Conservation (phyloP, 1,140 invertebrate species). For the Papilio helenus region DNA sequence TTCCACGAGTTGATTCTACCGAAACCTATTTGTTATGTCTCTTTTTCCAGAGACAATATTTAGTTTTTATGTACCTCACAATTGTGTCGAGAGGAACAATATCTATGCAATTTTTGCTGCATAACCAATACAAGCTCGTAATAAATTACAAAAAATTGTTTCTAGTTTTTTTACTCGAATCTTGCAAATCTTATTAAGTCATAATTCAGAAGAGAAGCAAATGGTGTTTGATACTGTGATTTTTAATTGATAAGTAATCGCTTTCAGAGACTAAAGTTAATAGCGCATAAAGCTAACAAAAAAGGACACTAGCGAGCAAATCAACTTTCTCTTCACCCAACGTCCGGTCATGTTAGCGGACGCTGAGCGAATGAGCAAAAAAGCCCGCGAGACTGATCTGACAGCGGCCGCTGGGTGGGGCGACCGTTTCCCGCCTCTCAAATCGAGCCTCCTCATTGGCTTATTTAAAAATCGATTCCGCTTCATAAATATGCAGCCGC, state of each 20-base stretch:
- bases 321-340: constrained; percentile 26
- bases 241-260: background rate
- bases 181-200: too few species aligned
- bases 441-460: constrained; percentile 71
- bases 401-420: constrained; percentile 70
- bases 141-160: too few species aligned
- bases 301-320: background rate
- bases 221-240: background rate
- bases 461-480: constrained; percentile 82
- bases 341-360: constrained; percentile 56
- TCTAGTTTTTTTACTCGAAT: too few species aligned
- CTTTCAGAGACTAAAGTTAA: background rate
- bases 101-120: too few species aligned
- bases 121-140: too few species aligned
- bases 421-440: constrained; percentile 67
- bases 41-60: too few species aligned
- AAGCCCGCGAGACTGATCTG: constrained; percentile 69
- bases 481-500: constrained; percentile 82
- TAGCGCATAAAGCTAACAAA: constrained; percentile 2
- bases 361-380: constrained; percentile 75
- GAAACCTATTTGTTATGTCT: too few species aligned
- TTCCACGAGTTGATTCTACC: too few species aligned
- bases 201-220: too few species aligned
- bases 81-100: too few species aligned
- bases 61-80: too few species aligned